Evolutionary conservation across 2,888 invertebrate species (phyloP).

Genomic region (Nezara viridula): DNA sequence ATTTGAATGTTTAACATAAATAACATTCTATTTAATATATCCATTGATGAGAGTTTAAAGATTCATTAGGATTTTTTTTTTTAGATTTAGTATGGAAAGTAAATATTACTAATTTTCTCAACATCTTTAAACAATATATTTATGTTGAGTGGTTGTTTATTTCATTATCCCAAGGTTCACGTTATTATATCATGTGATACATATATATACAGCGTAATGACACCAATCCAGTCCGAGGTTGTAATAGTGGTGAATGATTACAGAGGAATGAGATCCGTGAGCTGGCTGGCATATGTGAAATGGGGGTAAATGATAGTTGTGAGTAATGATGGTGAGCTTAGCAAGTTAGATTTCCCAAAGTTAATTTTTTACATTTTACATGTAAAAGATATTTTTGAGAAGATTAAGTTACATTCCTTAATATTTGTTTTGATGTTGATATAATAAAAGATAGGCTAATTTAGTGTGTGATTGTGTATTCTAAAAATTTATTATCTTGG

Average conservation of each 20-base stretch:
- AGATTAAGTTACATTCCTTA: neutral
- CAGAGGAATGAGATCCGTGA: neutral
- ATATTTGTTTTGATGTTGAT: neutral
- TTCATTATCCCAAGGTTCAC: neutral
- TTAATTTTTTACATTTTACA: constrained; percentile 43
- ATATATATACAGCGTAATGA: constrained; percentile 9
- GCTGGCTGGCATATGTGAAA: neutral
- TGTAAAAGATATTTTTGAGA: constrained; percentile 38
- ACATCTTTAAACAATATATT: neutral
- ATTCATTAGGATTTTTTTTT: neutral
- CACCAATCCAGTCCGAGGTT: neutral
- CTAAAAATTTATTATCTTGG: neutral
- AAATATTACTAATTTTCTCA: constrained; percentile 2
- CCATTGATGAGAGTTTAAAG: neutral
- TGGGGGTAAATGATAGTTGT: neutral
- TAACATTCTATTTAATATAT: neutral
- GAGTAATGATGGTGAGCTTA: constrained; percentile 30
- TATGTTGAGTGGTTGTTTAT: constrained; percentile 31
- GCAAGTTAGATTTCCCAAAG: neutral
- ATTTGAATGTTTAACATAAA: neutral
- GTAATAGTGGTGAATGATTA: neutral
- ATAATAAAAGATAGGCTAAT: neutral
- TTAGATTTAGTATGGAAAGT: neutral
- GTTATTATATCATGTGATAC: neutral
- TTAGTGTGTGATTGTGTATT: neutral